phyloP scores from a whole-genome alignment of 1,140 invertebrate species.

The Whitmania pigra region DNA sequence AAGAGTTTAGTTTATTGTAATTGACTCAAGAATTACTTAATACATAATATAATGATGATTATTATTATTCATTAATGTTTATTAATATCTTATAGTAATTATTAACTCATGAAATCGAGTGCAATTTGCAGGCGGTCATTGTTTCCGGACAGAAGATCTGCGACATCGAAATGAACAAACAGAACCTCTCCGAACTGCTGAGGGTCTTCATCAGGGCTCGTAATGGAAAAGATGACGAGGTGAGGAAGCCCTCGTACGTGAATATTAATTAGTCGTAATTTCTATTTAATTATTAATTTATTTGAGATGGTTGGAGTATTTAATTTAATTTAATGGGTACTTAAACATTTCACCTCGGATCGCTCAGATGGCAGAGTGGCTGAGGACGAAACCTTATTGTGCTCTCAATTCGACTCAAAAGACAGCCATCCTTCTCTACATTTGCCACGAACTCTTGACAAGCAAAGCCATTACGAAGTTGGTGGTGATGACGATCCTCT shows the following conservation, averaged over 20 bases:
- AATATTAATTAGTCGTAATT: not conserved
- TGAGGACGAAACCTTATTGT: constrained; percentile 63
- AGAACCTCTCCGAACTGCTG: constrained; percentile 79
- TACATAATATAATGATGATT: too few relatives aligned
- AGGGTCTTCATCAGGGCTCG: constrained; percentile 70
- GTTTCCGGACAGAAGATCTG: constrained; percentile 74
- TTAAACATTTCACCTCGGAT: too few relatives aligned
- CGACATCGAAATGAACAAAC: constrained; percentile 77
- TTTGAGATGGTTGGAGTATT: too few relatives aligned
- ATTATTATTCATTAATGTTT: too few relatives aligned
- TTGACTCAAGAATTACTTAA: too few relatives aligned
- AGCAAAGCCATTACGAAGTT: constrained; percentile 65
- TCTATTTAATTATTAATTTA: too few relatives aligned
- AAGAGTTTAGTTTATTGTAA: too few relatives aligned
- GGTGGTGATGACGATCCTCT: constrained; percentile 14
- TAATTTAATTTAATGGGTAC: too few relatives aligned
- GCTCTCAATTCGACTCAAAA: constrained; percentile 72
- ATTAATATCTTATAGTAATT: too few relatives aligned
- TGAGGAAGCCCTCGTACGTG: constrained; percentile 20
- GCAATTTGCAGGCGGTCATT: constrained; percentile 46
- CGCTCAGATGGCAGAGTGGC: constrained; percentile 50
- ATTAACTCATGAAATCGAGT: too few relatives aligned
- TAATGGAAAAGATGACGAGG: constrained; percentile 35
- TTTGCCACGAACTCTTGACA: constrained; percentile 84
- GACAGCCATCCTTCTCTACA: constrained; percentile 69